Base-by-base conservation (phyloP, 2,888 invertebrate genomes). In the Junonia oenone region DNA sequence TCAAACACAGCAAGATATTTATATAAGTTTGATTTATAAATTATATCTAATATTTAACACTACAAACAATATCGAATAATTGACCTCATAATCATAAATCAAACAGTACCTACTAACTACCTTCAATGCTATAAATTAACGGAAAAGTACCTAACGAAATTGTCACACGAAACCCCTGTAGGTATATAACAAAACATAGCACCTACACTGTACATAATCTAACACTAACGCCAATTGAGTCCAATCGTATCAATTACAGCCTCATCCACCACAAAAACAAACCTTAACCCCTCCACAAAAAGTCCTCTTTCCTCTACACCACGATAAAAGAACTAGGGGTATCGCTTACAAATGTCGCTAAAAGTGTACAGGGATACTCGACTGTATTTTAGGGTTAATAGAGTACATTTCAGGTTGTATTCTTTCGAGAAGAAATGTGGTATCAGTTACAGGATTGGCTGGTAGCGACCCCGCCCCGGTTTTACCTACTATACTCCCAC, bases 381-480 rank as follows among this genome's bases (percentile, higher is more conserved):
- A 63, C 75, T 64, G 55, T 79, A 67, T 15, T 0, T n/a, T n/a
- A n/a, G 0, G 0, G 0, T 1, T 0, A 0, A 0, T 73, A 76
- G 56, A 60, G 69, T 67, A 43, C 56, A 6, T 48, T 69, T 68
- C 77, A 1, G 40, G 22, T 59, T 72, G 69, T 26, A 33, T 13
- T 55, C 54, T 52, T 62, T 72, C 62, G 65, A 78, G 77, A 85
- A 86, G 86, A 86, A 85, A 80, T 77, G 78, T 73, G 81, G 87
- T 90, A 85, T 90, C 88, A 80, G 77, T 89, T 90, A 89, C 89
- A 86, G 79, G 90, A 90, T 90, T 90, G 90, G 90, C 83, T 78
- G 78, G 63, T 67, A 70, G 68, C 73, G 76, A 79, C 83, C 76
- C 83, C 87, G 88, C 87, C 89, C 85, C 78, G 72, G 78, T 73